These are phyloP conservation scores for Timandra comae DNA, from an alignment of 2,888 invertebrate species.

Conservation along the genomic window DNA sequence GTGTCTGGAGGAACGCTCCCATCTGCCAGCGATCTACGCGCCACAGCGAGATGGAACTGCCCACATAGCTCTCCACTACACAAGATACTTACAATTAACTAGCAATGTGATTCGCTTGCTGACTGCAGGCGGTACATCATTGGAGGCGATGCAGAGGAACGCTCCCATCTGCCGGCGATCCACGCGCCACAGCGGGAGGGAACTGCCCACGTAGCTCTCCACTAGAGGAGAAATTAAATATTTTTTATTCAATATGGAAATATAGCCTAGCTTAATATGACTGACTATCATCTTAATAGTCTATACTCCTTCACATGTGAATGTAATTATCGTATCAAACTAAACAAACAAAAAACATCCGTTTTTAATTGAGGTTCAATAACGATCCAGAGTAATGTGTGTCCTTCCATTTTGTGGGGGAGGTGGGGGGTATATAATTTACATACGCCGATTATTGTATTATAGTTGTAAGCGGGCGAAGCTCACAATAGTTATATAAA, in stretches of 20 bases:
- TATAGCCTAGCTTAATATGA: neutral
- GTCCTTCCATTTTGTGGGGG: too few relatives aligned
- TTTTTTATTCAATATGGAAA: too few relatives aligned
- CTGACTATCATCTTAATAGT: too few relatives aligned
- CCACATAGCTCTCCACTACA: conserved; percentile 84
- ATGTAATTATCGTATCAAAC: conserved; percentile 11
- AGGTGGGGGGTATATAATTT: too few relatives aligned
- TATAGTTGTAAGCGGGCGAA: too few relatives aligned
- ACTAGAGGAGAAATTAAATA: conserved; percentile 50
- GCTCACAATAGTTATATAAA: too few relatives aligned
- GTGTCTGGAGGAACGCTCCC: conserved; percentile 93
- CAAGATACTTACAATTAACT: conserved; percentile 89
- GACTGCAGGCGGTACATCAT: conserved; percentile 93
- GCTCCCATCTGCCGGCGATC: conserved; percentile 93
- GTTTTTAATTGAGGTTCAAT: too few relatives aligned
- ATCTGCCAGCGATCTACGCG: conserved; percentile 91
- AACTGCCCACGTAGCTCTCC: conserved; percentile 83
- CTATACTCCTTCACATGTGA: neutral
- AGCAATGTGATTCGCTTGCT: conserved; percentile 90
- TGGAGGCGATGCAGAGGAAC: conserved; percentile 93
- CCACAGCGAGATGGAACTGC: conserved; percentile 76
- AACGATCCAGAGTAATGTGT: too few relatives aligned
- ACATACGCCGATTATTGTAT: too few relatives aligned
- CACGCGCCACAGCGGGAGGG: conserved; percentile 80
- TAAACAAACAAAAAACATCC: too few relatives aligned